Percentiles rank a stretch among this genome's conserved stretches.
phyloP scores from a whole-genome alignment of 2,797 vertebrate species.

The Coregonus suidteri region DNA sequence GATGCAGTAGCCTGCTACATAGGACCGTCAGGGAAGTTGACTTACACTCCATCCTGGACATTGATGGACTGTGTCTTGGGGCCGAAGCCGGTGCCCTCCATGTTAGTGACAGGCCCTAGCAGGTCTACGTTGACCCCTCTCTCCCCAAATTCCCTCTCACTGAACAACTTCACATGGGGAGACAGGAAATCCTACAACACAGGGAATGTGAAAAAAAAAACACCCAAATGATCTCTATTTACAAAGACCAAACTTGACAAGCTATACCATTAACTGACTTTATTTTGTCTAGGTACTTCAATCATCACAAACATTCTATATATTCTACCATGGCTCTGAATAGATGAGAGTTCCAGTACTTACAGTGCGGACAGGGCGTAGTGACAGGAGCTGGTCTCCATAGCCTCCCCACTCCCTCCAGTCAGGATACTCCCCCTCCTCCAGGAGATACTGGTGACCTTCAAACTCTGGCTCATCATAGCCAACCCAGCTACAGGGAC shows the following conservation, averaged over 20 bases:
- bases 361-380: slow-evolving; percentile 85
- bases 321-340: not conserved
- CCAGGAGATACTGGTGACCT: slow-evolving; percentile 93
- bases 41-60: slow-evolving; percentile 91
- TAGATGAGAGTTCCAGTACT: slow-evolving; percentile 55
- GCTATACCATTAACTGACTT: not conserved
- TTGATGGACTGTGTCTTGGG: slow-evolving; percentile 85
- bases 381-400: slow-evolving; percentile 78
- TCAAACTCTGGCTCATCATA: slow-evolving; percentile 87
- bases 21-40: slow-evolving; percentile 34
- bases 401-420: slow-evolving; percentile 89
- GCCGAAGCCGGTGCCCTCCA: slow-evolving; percentile 83
- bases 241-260: not conserved
- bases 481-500: slow-evolving; percentile 86
- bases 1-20: not conserved
- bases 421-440: slow-evolving; percentile 89
- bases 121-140: slow-evolving; percentile 82
- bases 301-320: no score
- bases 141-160: slow-evolving; percentile 79
- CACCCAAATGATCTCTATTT: not conserved
- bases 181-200: slow-evolving; percentile 82
- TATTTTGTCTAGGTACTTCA: not conserved
- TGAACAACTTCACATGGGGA: slow-evolving; percentile 88
- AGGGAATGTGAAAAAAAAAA: not conserved
- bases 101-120: slow-evolving; percentile 81